These are phyloP conservation scores for Drosophila tsacasi DNA, from an alignment of 1,140 invertebrate genomes.

Conservation along the genomic window DNA sequence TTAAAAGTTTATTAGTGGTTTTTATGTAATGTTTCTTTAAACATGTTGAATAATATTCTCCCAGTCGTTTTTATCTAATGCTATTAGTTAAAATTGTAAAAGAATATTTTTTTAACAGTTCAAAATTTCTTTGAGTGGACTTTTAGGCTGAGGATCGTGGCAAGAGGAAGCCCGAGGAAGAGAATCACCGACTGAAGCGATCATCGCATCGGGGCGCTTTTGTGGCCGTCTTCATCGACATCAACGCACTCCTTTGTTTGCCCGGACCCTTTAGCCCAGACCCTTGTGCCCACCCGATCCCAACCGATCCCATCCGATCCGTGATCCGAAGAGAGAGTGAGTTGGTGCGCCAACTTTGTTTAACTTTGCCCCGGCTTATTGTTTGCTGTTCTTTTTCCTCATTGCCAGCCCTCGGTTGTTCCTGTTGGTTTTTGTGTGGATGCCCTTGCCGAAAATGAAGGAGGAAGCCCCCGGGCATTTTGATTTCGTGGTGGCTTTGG, in stretches of 20 bases:
- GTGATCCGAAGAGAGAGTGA: slow-evolving; percentile 29
- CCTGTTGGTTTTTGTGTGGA: slow-evolving; percentile 61
- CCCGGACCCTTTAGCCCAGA: slow-evolving; percentile 29
- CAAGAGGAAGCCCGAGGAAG: slow-evolving; percentile 13
- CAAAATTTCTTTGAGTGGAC: background rate
- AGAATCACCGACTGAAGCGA: slow-evolving; percentile 63
- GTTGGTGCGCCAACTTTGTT: slow-evolving; percentile 75
- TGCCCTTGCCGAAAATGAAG: slow-evolving; percentile 54
- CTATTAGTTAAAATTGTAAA: background rate
- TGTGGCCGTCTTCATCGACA: slow-evolving; percentile 66
- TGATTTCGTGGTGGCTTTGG: slow-evolving; percentile 16
- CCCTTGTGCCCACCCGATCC: slow-evolving; percentile 27
- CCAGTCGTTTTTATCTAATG: background rate
- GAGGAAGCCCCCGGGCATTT: slow-evolving; percentile 20
- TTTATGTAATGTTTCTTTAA: background rate
- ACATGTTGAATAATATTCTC: too few relatives aligned
- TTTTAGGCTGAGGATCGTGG: background rate
- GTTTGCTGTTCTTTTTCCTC: slow-evolving; percentile 49
- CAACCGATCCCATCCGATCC: slow-evolving; percentile 28
- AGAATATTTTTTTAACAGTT: background rate
- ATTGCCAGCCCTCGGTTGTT: slow-evolving; percentile 34
- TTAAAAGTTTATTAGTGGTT: too few relatives aligned
- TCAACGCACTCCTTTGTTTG: slow-evolving; percentile 55
- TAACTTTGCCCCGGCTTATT: slow-evolving; percentile 71
- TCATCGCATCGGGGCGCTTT: slow-evolving; percentile 78